Percentiles rank a stretch among this genome's conserved stretches.
Evolutionary conservation across 2,888 invertebrate species (phyloP).

Genomic region (Stenichneumon culpator): DNA sequence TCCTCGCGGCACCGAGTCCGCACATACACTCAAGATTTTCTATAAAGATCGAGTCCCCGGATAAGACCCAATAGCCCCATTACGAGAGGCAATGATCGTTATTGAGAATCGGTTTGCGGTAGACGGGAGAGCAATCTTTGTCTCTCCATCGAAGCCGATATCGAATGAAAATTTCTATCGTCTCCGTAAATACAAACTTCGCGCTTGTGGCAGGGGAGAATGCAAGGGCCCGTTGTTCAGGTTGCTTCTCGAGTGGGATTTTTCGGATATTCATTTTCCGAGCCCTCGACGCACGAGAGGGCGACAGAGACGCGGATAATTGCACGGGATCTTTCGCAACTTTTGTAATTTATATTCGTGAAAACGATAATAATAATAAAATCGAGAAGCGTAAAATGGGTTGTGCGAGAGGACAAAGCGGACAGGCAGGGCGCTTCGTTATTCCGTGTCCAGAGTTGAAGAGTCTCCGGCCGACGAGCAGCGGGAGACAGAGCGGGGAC

Average conservation of each 20-base stretch:
- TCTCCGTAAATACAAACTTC: neutral
- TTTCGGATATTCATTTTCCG: neutral
- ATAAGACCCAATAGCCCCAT: constrained; percentile 39
- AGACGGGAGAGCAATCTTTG: constrained; percentile 6
- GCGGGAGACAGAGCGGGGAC: neutral
- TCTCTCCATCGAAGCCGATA: constrained; percentile 14
- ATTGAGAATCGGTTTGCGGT: constrained; percentile 47
- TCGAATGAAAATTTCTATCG: neutral
- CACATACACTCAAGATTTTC: constrained; percentile 39
- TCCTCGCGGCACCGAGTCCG: constrained; percentile 12
- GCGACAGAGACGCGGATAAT: constrained; percentile 14
- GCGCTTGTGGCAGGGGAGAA: neutral
- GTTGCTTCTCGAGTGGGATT: neutral
- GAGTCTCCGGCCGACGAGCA: neutral
- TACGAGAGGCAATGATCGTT: constrained; percentile 49
- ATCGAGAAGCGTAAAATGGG: neutral
- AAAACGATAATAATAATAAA: neutral
- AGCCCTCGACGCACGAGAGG: neutral
- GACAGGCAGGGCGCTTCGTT: constrained; percentile 5
- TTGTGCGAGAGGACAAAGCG: neutral
- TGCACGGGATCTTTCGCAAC: constrained; percentile 13
- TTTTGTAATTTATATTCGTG: neutral
- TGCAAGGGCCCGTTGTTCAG: too few species aligned
- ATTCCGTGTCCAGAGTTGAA: constrained; percentile 9
- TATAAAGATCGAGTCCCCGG: constrained; percentile 51